These are phyloP conservation scores for Takifugu bimaculatus DNA, from an alignment of 2,113 vertebrate genomes.

Conservation along the genomic window DNA sequence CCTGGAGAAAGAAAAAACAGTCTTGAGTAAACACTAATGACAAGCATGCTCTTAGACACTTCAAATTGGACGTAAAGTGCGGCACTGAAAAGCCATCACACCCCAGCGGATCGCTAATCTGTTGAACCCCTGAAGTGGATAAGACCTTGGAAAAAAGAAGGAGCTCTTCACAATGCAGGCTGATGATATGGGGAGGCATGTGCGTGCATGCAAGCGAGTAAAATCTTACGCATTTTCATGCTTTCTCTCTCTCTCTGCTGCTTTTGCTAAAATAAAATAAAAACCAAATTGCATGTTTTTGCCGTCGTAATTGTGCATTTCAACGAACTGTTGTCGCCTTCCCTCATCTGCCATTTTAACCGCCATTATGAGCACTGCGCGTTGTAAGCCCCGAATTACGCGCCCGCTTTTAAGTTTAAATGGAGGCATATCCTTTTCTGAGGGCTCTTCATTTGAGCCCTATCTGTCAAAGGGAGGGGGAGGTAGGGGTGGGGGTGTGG, in stretches of 20 bases:
- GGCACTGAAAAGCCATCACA: conserved; percentile 58
- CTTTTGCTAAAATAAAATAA: conserved; percentile 13
- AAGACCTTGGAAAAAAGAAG: conserved; percentile 47
- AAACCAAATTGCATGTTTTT: conserved; percentile 57
- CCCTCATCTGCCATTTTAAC: conserved; percentile 42
- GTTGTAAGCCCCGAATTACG: conserved; percentile 51
- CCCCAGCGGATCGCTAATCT: conserved; percentile 62
- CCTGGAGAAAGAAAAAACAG: conserved; percentile 53
- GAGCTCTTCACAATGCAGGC: conserved; percentile 55
- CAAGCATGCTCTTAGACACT: conserved; percentile 67
- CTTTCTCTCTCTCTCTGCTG: too few species aligned
- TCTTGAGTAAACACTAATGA: conserved; percentile 70
- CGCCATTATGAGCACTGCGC: conserved; percentile 49
- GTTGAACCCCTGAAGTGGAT: conserved; percentile 68
- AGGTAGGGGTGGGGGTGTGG: background rate
- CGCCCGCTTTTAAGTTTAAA: conserved; percentile 68
- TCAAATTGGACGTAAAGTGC: conserved; percentile 66
- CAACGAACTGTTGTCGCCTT: conserved; percentile 45
- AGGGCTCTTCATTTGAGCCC: conserved; percentile 48
- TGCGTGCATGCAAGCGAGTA: conserved; percentile 26
- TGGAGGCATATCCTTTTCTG: conserved; percentile 62
- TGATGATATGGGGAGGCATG: conserved; percentile 43
- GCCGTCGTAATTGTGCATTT: conserved; percentile 55
- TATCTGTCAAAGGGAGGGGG: conserved; percentile 49
- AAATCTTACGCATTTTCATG: conserved; percentile 10